Evolutionary conservation across 2,113 vertebrate genomes (phyloP), one percentile per base, ranked within the genome.

Genomic region (Oryzias woworae): DNA sequence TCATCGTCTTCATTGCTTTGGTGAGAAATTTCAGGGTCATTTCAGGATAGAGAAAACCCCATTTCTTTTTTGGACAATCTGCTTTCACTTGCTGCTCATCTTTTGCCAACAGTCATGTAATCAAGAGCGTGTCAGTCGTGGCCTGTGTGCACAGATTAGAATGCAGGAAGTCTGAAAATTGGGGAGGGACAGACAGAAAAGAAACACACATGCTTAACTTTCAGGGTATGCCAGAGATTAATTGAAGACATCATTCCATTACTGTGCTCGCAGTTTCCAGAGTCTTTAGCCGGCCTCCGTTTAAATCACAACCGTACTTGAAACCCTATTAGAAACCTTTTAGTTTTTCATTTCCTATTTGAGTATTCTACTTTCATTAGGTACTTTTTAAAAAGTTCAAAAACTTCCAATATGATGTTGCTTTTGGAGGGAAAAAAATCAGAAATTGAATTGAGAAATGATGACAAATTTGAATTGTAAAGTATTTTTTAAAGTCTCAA

Each of bases 41-140:
- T 75, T 24, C 51, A 50, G 31, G 57, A 71, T 66, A 53, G 67
- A 62, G 60, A 79, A 69, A 54, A 42, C 43, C 56, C 58, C 69
- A 58, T 58, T 1, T 44, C 70, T 71, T 75, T 66, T 41, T 47
- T 53, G 66, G 72, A 77, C 84, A 84, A 76, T 78, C 53, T 28
- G 22, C 66, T 71, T 82, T 73, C 14, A 68, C 63, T 59, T 43
- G 28, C 18, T 1, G 17, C 60, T 66, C 45, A 15, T 61, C n/a
- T 46, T 31, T 17, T 66, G 71, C 71, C 76, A 77, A 41, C 14
- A 3, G 56, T 60, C 58, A 63, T 69, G 75, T 48, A 80, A 80
- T 81, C 77, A 82, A 67, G 65, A 69, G 18, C 1, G 51, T 55
- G 58, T 58, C 53, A 58, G 14, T 0, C 1, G 14, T 75, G 70